A percentile compares a stretch with the other conserved stretches of the same genome.
These are phyloP conservation scores for Brenthis ino DNA, from an alignment of 2,888 invertebrate species.

Conservation along the genomic window DNA sequence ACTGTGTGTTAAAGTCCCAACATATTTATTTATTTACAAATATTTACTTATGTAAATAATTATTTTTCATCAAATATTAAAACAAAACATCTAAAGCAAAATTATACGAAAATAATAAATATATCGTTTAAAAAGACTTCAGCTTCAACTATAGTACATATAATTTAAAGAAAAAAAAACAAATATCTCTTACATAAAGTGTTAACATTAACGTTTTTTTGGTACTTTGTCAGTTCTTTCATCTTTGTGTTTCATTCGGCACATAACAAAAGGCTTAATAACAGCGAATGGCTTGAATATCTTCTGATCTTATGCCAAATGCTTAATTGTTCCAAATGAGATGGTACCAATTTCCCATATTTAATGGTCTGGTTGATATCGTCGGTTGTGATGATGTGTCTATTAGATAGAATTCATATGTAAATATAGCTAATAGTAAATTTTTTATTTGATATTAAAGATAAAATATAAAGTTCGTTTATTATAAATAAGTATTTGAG, in stretches of 20 bases:
- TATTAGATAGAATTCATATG: not conserved
- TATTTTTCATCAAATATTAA: too few relatives aligned
- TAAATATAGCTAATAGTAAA: conserved; percentile 5
- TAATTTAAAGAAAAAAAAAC: conserved; percentile 3
- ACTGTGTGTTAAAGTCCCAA: too few relatives aligned
- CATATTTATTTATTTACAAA: too few relatives aligned
- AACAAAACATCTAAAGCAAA: too few relatives aligned
- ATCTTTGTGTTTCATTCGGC: conserved; percentile 9
- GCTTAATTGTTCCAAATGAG: conserved; percentile 51
- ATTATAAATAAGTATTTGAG: too few relatives aligned
- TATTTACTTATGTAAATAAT: too few relatives aligned
- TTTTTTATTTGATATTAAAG: not conserved
- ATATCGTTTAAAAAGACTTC: too few relatives aligned
- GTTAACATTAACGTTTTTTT: conserved; percentile 7
- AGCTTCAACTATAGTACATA: not conserved
- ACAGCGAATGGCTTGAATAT: conserved; percentile 6
- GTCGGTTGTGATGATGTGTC: not conserved
- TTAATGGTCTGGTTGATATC: conserved; percentile 11
- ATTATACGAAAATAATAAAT: too few relatives aligned
- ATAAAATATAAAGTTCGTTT: not conserved
- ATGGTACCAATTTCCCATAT: conserved; percentile 22
- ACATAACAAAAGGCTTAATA: conserved; percentile 21
- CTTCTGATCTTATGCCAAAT: conserved; percentile 44
- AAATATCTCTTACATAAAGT: conserved; percentile 4
- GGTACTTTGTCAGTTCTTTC: conserved; percentile 16